These are phyloP conservation scores for Microtus oregoni DNA, from an alignment of 2,113 vertebrate species.

Conservation along the genomic window DNA sequence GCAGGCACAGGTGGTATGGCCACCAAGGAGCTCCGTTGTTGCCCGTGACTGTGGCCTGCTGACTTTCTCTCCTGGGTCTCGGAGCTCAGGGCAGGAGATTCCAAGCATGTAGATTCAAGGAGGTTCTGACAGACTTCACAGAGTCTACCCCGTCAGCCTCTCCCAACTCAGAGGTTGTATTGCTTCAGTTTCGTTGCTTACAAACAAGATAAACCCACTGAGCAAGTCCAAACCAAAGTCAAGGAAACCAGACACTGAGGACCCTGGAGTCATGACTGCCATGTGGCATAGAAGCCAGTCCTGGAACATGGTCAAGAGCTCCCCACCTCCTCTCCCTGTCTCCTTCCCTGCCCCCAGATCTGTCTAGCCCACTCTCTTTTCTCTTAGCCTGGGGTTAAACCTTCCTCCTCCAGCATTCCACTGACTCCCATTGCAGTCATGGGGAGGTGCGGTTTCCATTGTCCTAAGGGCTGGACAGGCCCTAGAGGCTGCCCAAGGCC, in stretches of 20 bases:
- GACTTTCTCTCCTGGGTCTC: neutral
- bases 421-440: rapidly evolving
- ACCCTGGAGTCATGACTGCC: neutral
- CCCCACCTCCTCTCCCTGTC: rapidly evolving
- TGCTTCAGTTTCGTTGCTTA: neutral
- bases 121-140: neutral
- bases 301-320: neutral
- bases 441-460: neutral
- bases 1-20: neutral
- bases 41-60: neutral
- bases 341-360: too few species aligned
- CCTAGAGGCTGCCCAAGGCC: neutral
- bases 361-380: neutral
- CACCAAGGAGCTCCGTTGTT: rapidly evolving
- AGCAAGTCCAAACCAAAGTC: neutral
- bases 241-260: neutral
- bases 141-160: neutral
- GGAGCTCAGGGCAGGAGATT: neutral
- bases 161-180: neutral
- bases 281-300: neutral
- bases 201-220: neutral
- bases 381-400: neutral
- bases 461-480: neutral
- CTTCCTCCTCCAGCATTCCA: neutral
- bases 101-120: neutral